These are phyloP conservation scores for Gibbula magus DNA, from an alignment of 2,888 invertebrate species.

Conservation along the genomic window DNA sequence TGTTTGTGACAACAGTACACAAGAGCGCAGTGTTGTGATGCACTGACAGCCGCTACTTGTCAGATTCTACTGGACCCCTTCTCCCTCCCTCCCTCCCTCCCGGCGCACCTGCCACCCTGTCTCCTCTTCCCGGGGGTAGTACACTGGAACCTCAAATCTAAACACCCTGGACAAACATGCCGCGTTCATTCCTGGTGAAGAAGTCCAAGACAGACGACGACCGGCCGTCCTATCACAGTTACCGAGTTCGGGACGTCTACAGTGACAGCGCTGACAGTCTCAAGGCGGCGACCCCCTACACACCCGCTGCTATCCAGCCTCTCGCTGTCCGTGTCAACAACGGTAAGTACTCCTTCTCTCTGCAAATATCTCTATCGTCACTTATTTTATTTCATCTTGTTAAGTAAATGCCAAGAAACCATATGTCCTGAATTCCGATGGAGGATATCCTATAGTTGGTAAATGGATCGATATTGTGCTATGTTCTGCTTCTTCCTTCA, in stretches of 20 bases:
- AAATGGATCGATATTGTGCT: neutral
- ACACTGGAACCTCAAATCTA: neutral
- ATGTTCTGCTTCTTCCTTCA: too few relatives aligned
- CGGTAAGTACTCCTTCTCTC: constrained; percentile 42
- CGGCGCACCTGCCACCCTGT: neutral
- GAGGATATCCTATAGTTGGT: neutral
- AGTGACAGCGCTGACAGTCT: constrained; percentile 54
- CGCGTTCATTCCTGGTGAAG: constrained; percentile 69
- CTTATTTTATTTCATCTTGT: too few relatives aligned
- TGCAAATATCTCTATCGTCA: neutral
- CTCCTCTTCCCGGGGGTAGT: neutral
- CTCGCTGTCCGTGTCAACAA: constrained; percentile 62
- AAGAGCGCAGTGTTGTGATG: neutral
- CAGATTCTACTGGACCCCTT: neutral
- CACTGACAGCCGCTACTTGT: neutral
- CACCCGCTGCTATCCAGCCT: constrained; percentile 52
- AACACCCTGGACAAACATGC: constrained; percentile 50
- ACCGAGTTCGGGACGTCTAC: constrained; percentile 53
- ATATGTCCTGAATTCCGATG: neutral
- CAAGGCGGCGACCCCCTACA: constrained; percentile 62
- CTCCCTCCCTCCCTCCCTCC: neutral
- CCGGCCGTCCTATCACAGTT: constrained; percentile 51
- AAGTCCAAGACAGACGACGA: constrained; percentile 53
- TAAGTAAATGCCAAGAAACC: too few relatives aligned
- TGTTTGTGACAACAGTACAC: too few relatives aligned